Percentiles rank a stretch among this genome's conserved stretches.
These are phyloP conservation scores for Colaptes auratus DNA, from an alignment of 2,113 vertebrate species.

Conservation along the genomic window DNA sequence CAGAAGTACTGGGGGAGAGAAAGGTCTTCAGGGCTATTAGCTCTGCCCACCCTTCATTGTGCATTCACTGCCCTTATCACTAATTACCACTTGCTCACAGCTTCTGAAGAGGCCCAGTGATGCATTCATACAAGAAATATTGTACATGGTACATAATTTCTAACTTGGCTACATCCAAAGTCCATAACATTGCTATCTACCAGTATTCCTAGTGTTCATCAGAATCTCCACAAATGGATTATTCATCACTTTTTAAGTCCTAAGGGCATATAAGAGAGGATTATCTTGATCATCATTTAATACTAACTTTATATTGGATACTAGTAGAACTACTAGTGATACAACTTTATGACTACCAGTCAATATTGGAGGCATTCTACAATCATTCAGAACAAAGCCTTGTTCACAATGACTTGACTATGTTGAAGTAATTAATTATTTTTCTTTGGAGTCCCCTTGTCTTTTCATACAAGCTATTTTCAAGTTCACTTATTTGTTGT, in stretches of 20 bases:
- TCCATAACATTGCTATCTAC: neutral
- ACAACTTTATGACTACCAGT: no score
- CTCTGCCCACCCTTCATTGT: neutral
- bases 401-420: neutral
- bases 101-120: neutral
- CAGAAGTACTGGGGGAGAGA: neutral
- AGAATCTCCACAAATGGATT: neutral
- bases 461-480: constrained; percentile 12
- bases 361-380: neutral
- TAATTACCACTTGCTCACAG: neutral
- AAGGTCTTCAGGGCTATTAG: neutral
- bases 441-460: neutral
- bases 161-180: neutral
- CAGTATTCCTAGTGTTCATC: neutral
- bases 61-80: neutral
- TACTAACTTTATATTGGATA: neutral
- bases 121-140: neutral
- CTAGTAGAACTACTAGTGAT: no score
- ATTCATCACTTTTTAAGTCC: neutral
- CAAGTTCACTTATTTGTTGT: neutral
- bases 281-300: neutral
- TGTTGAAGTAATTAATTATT: constrained; percentile 14
- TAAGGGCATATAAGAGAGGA: neutral
- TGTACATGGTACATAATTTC: neutral
- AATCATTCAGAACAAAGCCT: neutral